Conservation (phyloP, 2,888 invertebrate species). For the Exephanes ischioxanthus region DNA sequence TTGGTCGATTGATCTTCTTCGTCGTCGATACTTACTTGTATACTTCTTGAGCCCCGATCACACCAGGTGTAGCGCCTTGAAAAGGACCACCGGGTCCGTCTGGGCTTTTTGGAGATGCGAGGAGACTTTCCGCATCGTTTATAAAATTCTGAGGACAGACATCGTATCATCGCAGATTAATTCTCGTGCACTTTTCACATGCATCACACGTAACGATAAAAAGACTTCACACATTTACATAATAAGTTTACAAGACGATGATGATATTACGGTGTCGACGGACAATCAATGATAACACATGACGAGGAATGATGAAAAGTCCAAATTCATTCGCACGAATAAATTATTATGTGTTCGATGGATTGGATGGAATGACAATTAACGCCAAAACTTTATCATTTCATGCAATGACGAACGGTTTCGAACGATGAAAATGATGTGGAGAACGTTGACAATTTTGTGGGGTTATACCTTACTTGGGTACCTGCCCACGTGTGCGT, state of each 20-base stretch:
- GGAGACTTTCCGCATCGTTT: constrained; percentile 92
- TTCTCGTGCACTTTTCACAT: neutral
- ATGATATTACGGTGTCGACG: constrained; percentile 18
- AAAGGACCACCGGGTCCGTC: constrained; percentile 86
- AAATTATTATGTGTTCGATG: constrained; percentile 46
- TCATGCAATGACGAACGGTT: constrained; percentile 74
- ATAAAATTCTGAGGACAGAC: constrained; percentile 89
- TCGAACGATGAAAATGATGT: constrained; percentile 59
- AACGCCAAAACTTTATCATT: constrained; percentile 36
- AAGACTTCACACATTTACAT: constrained; percentile 62
- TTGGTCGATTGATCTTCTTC: neutral
- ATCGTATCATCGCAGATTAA: constrained; percentile 28
- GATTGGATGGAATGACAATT: constrained; percentile 24
- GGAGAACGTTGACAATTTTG: constrained; percentile 70
- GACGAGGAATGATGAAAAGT: constrained; percentile 29
- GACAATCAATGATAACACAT: constrained; percentile 18
- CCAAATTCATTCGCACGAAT: constrained; percentile 49
- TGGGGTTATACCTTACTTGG: constrained; percentile 78
- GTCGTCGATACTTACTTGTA: constrained; percentile 89
- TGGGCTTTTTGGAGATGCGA: constrained; percentile 92
- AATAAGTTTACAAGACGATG: constrained; percentile 61
- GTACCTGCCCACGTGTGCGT: constrained; percentile 80
- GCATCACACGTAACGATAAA: constrained; percentile 55
- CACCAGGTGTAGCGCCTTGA: constrained; percentile 93
- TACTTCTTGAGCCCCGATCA: constrained; percentile 99